Evolutionary conservation across 1,140 invertebrate genomes (phyloP).

Genomic region (Campoletis sonorensis): DNA sequence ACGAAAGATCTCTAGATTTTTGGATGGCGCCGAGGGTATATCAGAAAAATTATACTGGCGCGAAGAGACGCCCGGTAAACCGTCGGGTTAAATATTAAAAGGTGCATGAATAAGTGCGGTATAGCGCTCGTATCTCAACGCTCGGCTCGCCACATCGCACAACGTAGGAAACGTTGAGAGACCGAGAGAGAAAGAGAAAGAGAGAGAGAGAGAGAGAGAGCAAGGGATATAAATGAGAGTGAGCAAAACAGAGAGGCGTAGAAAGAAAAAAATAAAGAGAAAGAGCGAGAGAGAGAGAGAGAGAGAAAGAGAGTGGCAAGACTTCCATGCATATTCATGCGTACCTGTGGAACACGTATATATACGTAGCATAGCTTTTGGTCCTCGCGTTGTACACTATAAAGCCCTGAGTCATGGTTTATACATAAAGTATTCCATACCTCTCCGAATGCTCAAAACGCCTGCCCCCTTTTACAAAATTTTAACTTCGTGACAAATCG

Average conservation of each 20-base stretch:
- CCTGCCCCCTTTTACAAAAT: background rate
- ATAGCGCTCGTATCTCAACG: conserved; percentile 63
- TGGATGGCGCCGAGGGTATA: conserved; percentile 46
- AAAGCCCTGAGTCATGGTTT: conserved; percentile 1
- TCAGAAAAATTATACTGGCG: conserved; percentile 63
- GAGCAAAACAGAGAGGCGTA: conserved; percentile 25
- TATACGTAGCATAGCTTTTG: conserved; percentile 3
- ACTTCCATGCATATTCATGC: conserved; percentile 53
- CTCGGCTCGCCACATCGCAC: conserved; percentile 56
- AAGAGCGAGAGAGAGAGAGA: background rate
- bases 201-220: conserved; percentile 7
- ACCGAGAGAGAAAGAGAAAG: background rate
- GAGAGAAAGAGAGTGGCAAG: conserved; percentile 39
- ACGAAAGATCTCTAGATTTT: conserved; percentile 48
- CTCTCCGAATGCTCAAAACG: background rate
- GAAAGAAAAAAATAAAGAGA: background rate
- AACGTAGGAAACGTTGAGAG: conserved; percentile 17
- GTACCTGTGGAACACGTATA: conserved; percentile 27
- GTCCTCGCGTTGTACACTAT: conserved; percentile 2
- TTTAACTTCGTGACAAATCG: background rate
- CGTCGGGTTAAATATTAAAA: conserved; percentile 74
- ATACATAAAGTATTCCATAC: conserved; percentile 3
- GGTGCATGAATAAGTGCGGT: conserved; percentile 71
- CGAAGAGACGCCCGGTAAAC: conserved; percentile 64
- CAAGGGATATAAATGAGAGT: background rate